Conservation (phyloP, 2,797 vertebrate species). For the Catostomus latipinnis region DNA sequence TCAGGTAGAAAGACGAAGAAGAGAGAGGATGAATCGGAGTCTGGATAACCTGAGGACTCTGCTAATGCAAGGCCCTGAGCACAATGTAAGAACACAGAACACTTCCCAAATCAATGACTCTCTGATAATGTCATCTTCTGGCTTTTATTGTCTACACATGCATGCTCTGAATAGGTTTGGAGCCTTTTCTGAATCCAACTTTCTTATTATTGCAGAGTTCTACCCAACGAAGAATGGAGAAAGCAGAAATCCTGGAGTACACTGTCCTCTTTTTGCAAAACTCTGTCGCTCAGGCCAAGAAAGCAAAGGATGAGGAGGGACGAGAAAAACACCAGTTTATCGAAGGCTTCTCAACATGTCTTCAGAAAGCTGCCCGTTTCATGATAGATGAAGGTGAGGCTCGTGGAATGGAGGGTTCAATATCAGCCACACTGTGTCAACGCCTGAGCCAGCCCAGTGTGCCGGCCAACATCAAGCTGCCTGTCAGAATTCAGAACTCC, state of each 20-base stretch:
- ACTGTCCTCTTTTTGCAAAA: conserved; percentile 76
- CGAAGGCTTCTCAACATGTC: conserved; percentile 51
- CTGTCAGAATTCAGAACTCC: background rate
- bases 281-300: conserved; percentile 7
- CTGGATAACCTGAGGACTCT: conserved; percentile 81
- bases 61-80: conserved; percentile 76
- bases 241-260: conserved; percentile 79
- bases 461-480: background rate
- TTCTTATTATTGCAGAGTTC: conserved; percentile 63
- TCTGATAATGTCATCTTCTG: background rate
- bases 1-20: conserved; percentile 84
- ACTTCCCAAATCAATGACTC: background rate
- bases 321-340: conserved; percentile 26
- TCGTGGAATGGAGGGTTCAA: background rate
- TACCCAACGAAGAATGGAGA: conserved; percentile 76
- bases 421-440: background rate
- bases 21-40: conserved; percentile 87
- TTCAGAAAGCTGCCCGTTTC: conserved; percentile 44
- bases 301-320: background rate
- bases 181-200: background rate
- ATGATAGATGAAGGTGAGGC: conserved; percentile 31
- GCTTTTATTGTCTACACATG: background rate
- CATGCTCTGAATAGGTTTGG: background rate
- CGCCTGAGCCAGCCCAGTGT: conserved; percentile 14
- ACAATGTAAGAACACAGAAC: conserved; percentile 74